A percentile compares a stretch with the other conserved stretches of the same genome.
phyloP scores from a whole-genome alignment of 2,888 invertebrate species.

The Caenorhabditis doughertyi region DNA sequence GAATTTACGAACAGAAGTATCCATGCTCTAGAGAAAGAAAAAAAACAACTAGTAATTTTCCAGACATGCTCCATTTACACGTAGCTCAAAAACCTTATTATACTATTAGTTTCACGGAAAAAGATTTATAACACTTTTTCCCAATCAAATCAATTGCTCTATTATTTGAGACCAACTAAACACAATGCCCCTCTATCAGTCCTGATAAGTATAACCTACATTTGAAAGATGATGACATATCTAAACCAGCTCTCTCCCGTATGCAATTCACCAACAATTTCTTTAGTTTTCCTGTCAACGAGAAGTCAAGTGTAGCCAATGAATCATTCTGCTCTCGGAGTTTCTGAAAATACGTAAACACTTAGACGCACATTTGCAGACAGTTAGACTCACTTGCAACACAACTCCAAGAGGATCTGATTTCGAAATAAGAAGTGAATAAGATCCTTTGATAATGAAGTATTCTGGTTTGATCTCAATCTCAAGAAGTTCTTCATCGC shows the following conservation, averaged over 20 bases:
- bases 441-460: constrained; percentile 67
- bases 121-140: too few relatives aligned
- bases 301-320: constrained; percentile 60
- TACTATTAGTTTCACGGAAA: too few relatives aligned
- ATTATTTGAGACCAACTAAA: too few relatives aligned
- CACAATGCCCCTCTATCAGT: too few relatives aligned
- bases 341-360: constrained; percentile 59
- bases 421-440: constrained; percentile 65
- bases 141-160: too few relatives aligned
- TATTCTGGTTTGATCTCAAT: constrained; percentile 60
- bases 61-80: not conserved
- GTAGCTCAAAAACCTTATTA: too few relatives aligned
- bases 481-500: constrained; percentile 55
- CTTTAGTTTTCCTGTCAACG: constrained; percentile 58
- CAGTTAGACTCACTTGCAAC: constrained; percentile 35
- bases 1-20: not conserved
- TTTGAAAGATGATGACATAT: constrained; percentile 40
- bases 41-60: not conserved
- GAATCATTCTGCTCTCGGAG: constrained; percentile 47
- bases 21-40: not conserved
- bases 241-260: constrained; percentile 55
- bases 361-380: constrained; percentile 11
- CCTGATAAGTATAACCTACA: constrained; percentile 19
- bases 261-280: constrained; percentile 55
- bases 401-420: constrained; percentile 54